Evolutionary conservation across 23 tunicate genomes (phyloP).

Genomic region (Styela clava): DNA sequence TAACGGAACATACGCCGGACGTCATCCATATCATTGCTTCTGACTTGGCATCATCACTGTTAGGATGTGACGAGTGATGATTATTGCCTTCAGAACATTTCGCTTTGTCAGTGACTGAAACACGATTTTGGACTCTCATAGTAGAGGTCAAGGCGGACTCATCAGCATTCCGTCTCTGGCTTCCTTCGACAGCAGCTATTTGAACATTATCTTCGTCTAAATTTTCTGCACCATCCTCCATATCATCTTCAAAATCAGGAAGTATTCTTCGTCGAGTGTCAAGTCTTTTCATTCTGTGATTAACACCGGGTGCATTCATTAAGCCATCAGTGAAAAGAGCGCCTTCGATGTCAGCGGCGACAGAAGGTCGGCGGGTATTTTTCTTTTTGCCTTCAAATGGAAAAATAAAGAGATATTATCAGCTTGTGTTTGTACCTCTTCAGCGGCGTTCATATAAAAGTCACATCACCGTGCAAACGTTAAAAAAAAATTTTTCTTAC

Average conservation of each 20-base stretch:
- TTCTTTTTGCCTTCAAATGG: too few relatives aligned
- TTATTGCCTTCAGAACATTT: background rate
- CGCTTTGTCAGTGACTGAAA: background rate
- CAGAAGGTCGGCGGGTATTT: background rate
- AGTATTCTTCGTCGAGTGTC: slow-evolving; percentile 1
- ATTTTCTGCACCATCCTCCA: background rate
- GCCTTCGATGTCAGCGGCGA: slow-evolving; percentile 5
- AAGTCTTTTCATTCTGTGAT: slow-evolving; percentile 14
- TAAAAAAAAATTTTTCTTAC: too few relatives aligned
- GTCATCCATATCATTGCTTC: slow-evolving; percentile 15
- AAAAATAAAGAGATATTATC: too few relatives aligned
- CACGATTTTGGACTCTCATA: background rate
- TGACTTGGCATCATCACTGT: background rate
- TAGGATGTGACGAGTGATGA: background rate
- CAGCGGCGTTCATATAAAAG: too few relatives aligned
- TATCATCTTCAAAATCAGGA: slow-evolving; percentile 13
- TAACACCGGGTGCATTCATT: slow-evolving; percentile 28
- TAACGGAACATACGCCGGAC: slow-evolving; percentile 6
- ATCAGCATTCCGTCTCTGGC: background rate
- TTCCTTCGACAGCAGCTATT: background rate
- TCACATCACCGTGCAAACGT: too few relatives aligned
- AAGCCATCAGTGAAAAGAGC: slow-evolving; percentile 5
- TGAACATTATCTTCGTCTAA: background rate
- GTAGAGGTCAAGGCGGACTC: background rate
- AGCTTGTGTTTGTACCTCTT: too few relatives aligned